Evolutionary conservation across 2,113 vertebrate genomes (phyloP).

Genomic region (Nanorana parkeri): DNA sequence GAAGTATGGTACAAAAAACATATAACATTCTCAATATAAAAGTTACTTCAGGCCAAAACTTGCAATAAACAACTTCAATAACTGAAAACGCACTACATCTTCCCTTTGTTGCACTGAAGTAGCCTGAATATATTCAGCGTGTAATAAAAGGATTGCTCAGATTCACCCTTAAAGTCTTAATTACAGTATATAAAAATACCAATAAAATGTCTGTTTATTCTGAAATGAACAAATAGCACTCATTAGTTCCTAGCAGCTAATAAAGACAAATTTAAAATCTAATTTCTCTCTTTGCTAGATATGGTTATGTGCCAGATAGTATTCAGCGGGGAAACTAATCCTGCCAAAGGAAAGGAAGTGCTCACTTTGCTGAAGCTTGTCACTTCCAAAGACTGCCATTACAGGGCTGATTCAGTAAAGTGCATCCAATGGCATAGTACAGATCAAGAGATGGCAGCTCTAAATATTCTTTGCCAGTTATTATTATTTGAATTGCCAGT

Average conservation of each 20-base stretch:
- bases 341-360: conserved; percentile 19
- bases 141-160: background rate
- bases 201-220: conserved; percentile 15
- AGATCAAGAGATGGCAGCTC: background rate
- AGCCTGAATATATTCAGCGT: background rate
- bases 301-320: conserved; percentile 7
- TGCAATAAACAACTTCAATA: too few species aligned
- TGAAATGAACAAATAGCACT: conserved; percentile 36
- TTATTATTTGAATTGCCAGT: too few species aligned
- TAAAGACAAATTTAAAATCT: conserved; percentile 47
- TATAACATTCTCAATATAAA: too few species aligned
- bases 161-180: background rate
- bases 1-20: too few species aligned
- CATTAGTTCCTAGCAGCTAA: conserved; percentile 39
- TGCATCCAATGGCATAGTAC: conserved; percentile 11
- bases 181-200: background rate
- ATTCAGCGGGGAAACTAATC: conserved; percentile 39
- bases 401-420: conserved; percentile 13
- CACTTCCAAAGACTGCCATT: conserved; percentile 14
- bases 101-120: background rate
- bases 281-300: conserved; percentile 34
- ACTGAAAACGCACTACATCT: too few species aligned
- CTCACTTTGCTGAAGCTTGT: conserved; percentile 17
- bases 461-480: too few species aligned
- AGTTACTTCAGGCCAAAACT: too few species aligned